Evolutionary conservation across 2,113 vertebrate species (phyloP), one percentile per base, ranked within the genome.

Genomic region (Arenaria interpres): DNA sequence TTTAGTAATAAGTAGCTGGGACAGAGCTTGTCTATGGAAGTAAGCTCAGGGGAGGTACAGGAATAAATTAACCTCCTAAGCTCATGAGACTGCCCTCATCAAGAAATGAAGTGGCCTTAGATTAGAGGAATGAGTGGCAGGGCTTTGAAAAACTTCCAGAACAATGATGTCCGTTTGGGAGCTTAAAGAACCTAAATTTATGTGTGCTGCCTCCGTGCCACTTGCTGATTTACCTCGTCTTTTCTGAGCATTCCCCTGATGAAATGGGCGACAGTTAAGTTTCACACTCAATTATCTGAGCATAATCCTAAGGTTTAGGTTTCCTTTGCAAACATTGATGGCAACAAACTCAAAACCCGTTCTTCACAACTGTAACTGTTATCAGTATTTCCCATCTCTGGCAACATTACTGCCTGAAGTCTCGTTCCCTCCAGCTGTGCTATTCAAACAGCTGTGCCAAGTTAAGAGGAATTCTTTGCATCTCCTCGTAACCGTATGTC

Each of bases 401-500:
- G 66, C 72, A 90, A 23, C 4, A 10, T 62, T 69, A 46, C 45
- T 85, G 21, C 62, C 57, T 76, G 48, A 76, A 69, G 37, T 13
- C 30, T 68, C 20, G 1, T n/a, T 85, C 39, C 8, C 12, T 82
- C 62, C 45, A 83, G 85, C 43, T 88, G 66, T 87, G 46, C 50
- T 68, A 6, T 63, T 78, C 35, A 54, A 12, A 14, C 6, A 6
- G 33, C 45, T 88, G 23, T 72, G 48, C n/a, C 62, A 75, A 57
- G 22, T 48, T 51, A 39, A n/a, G 35, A 78, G 53, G 45, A 43
- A 33, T 56, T 63, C 37, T 63, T 60, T 88, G 43, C 28, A 56
- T 82, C 16, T 72, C 25, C 3, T 16, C 2, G 0, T 53, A 22
- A 35, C 24, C 3, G 0, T 46, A 20, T 32, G 15, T 63, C 18